Base-by-base conservation (phyloP, 2,888 invertebrate genomes). In the Branchinecta sandiegonensis region DNA sequence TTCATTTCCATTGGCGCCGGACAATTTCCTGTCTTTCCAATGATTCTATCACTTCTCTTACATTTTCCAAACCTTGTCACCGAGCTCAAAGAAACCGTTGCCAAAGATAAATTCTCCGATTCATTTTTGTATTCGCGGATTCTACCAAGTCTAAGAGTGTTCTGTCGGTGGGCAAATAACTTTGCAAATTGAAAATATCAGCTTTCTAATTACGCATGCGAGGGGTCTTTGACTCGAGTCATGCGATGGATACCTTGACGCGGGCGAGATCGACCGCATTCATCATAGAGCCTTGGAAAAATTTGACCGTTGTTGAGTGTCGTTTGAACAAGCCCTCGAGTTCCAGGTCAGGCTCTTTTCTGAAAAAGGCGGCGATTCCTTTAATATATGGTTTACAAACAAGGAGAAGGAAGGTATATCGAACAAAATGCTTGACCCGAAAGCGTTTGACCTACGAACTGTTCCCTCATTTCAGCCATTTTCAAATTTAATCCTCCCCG, bases 251-350 rank as follows among this genome's bases (percentile, higher is more conserved):
- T 91, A 94, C 94, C 92, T 97, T 97, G 84, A 99, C 97, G 83
- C 99, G 85, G 81, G 96, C 94, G 87, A 99, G 89, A 86, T 99
- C 99, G 84, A 97, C 94, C 78, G 97, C 95, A 84, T 97, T 97
- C 97, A 99, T 99, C 86, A 99, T 97, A 81, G 96, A 95, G 82
- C 99, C 99, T 88, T 97, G 97, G 90, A 99, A 99, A 89, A 99
- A 99, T 88, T 95, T 94, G 86, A 96, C 99, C 81, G 97, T 97
- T 79, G 99, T 99, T 87, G 99, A 99, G 88, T 99, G 97, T 80
- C 99, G 89, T 84, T 99, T 99, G 83, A 99, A 92, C 79, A 99
- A 88, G 81, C 99, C 97, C 83, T 99, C 97, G 85, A 99, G 85
- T 84, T 99, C 97, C 84, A 99, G 87, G 85, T 99, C 99, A 78